Percentiles rank a stretch among this genome's conserved stretches.
phyloP scores from a whole-genome alignment of 2,797 vertebrate genomes.

The Helarctos malayanus region DNA sequence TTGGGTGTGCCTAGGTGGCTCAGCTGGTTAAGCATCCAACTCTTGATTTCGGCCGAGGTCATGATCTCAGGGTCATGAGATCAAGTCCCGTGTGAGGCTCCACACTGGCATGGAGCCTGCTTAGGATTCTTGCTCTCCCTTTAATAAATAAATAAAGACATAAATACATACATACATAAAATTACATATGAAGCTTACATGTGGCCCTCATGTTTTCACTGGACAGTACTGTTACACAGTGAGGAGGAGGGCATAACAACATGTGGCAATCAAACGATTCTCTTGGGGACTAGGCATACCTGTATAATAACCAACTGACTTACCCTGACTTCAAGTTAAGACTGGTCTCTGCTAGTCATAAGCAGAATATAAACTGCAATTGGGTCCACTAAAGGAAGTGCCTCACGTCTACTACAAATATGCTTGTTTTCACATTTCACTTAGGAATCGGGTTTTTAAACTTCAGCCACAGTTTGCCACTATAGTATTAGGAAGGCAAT shows the following conservation, averaged over 20 bases:
- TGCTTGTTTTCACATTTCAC: background rate
- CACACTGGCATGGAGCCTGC: background rate
- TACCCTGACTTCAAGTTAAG: background rate
- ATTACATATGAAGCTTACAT: background rate
- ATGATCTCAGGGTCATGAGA: background rate
- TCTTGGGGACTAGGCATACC: background rate
- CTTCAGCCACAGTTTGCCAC: background rate
- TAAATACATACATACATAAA: background rate
- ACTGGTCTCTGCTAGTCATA: background rate
- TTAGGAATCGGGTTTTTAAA: constrained; percentile 4
- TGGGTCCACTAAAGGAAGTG: background rate
- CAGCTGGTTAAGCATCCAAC: background rate
- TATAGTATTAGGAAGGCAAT: background rate
- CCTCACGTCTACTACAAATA: background rate
- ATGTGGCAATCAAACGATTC: background rate
- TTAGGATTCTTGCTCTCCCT: background rate
- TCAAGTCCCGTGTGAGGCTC: background rate
- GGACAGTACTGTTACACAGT: background rate
- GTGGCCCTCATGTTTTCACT: background rate
- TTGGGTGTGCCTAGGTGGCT: background rate
- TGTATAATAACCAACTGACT: background rate
- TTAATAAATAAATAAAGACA: background rate
- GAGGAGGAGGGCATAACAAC: background rate
- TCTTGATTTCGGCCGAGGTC: background rate
- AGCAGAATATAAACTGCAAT: background rate